Conservation (phyloP, 1,140 invertebrate species). For the Neodiprion virginianus region DNA sequence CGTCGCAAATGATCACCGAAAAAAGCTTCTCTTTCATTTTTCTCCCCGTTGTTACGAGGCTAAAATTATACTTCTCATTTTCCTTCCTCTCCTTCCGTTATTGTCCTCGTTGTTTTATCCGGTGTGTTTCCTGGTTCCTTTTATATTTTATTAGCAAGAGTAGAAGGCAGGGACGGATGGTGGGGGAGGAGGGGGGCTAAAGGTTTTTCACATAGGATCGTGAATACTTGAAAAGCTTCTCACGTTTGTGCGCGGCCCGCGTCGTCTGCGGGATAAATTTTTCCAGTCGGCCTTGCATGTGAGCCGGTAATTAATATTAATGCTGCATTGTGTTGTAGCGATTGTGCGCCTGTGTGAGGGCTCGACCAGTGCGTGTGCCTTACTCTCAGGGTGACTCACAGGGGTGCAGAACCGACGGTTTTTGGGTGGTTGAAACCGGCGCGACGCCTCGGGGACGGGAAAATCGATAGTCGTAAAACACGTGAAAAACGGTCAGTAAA, state of each 20-base stretch:
- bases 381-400: background rate
- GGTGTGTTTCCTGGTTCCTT: background rate
- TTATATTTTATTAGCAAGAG: background rate
- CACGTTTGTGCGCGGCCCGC: background rate
- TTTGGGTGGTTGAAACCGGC: too few relatives aligned
- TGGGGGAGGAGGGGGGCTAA: too few relatives aligned
- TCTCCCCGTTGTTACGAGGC: background rate
- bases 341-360: slow-evolving; percentile 29
- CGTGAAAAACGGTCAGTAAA: slow-evolving; percentile 35
- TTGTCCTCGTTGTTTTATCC: background rate
- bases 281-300: slow-evolving; percentile 35
- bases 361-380: slow-evolving; percentile 32
- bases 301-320: slow-evolving; percentile 47
- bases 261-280: background rate
- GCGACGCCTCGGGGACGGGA: slow-evolving; percentile 16
- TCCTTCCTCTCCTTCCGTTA: background rate
- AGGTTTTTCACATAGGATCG: background rate
- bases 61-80: background rate
- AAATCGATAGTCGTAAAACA: slow-evolving; percentile 42
- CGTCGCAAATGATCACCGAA: background rate
- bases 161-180: too few relatives aligned
- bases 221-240: background rate
- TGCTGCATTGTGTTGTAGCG: slow-evolving; percentile 27
- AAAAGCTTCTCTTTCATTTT: background rate
- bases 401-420: background rate